phyloP scores from a whole-genome alignment of 1,140 invertebrate genomes.

The Cotesia glomerata region DNA sequence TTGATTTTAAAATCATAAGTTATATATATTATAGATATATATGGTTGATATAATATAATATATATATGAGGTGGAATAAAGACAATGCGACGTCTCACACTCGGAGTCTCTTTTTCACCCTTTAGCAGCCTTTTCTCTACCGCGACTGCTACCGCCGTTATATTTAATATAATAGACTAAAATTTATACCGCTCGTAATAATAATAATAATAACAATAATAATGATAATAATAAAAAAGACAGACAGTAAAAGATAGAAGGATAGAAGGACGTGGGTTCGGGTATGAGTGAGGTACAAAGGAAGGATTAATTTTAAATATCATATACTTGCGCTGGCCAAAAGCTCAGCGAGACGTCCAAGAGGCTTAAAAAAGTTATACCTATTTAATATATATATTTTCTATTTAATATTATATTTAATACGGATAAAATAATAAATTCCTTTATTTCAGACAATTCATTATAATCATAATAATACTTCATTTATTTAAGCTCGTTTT shows the following conservation, averaged over 20 bases:
- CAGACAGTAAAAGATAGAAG: constrained; percentile 39
- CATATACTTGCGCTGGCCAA: constrained; percentile 43
- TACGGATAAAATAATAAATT: too few species aligned
- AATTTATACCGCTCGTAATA: constrained; percentile 46
- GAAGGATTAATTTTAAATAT: constrained; percentile 65
- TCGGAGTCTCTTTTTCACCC: constrained; percentile 10
- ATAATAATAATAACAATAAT: constrained; percentile 43
- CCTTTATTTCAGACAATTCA: too few species aligned
- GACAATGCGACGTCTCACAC: constrained; percentile 10
- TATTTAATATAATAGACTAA: constrained; percentile 56
- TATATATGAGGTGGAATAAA: neutral
- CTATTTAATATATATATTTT: too few species aligned
- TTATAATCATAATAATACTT: too few species aligned
- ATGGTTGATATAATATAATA: too few species aligned
- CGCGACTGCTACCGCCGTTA: constrained; percentile 32
- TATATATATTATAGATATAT: too few species aligned
- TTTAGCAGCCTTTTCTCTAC: constrained; percentile 29
- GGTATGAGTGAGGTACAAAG: constrained; percentile 49
- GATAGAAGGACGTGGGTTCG: neutral
- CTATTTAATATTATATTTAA: too few species aligned
- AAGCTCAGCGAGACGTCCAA: constrained; percentile 31
- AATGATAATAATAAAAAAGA: constrained; percentile 53
- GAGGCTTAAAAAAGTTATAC: constrained; percentile 4
- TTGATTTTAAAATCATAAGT: too few species aligned
- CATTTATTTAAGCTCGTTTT: too few species aligned